Base-by-base conservation (phyloP, 2,113 vertebrate genomes). In the Coregonus clupeaformis region DNA sequence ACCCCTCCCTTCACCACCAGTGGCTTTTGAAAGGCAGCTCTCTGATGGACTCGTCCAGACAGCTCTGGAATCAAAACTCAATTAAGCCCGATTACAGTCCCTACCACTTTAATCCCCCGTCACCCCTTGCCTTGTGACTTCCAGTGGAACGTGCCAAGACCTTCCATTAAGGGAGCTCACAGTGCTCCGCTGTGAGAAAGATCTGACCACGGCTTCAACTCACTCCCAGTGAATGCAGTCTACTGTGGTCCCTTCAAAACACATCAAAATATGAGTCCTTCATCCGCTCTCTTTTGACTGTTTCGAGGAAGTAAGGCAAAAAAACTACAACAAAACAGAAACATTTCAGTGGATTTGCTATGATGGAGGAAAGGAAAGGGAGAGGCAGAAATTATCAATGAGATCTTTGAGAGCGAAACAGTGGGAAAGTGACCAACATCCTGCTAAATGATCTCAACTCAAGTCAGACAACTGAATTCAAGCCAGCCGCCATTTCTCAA, bases 361-460 rank as follows among this genome's bases (percentile, higher is more conserved):
- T 12, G 69, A 57, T 71, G 25, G 69, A 71, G 69, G 25, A 68
- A 20, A 32, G 22, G 5, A 24, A 68, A 13, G 20, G 49, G 18
- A 18, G 36, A 18, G 36, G 36, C 36, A 42, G 14, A 5, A 64
- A 62, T 69, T 73, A 71, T 85, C 77, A 87, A 89, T 84, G 81
- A 62, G 80, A 65, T 73, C 65, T 71, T 83, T 83, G 82, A 87
- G 80, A 45, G 9, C 9, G 75, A 82, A 49, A 62, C 62, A 52
- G 82, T 32, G 18, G 24, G 55, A 4, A 25, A 20, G 49, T n/a
- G 75, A 80, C 3, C 30, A 63, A 29, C 62, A 76, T 22, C 36
- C 67, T 68, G 42, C 32, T n/a, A 24, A 22, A 24, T 22, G 18
- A 60, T 22, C 20, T 18, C 52, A 57, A 57, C 52, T n/a, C 20